Evolutionary conservation across 2,888 invertebrate genomes (phyloP).

Genomic region (Agrotis puta): DNA sequence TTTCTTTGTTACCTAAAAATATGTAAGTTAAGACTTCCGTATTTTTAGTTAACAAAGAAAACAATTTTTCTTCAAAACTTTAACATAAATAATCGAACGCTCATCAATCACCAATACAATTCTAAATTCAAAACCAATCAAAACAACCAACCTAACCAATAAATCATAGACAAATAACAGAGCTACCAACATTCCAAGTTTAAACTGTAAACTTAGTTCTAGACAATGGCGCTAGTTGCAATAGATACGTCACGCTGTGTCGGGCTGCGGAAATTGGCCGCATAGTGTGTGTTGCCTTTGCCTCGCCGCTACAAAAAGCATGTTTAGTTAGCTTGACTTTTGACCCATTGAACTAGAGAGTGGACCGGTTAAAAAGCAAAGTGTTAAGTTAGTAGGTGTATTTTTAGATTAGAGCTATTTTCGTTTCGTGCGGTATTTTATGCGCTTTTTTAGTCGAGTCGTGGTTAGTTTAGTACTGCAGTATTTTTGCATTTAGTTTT

Average conservation of each 20-base stretch:
- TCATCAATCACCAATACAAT: not conserved
- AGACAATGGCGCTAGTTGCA: slow-evolving; percentile 60
- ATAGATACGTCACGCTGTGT: slow-evolving; percentile 57
- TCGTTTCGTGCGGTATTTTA: slow-evolving; percentile 20
- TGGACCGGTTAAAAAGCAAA: slow-evolving; percentile 38
- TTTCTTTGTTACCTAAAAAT: too few relatives aligned
- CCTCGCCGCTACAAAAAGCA: slow-evolving; percentile 52
- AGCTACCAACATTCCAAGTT: slow-evolving; percentile 56
- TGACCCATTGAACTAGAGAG: slow-evolving; percentile 58
- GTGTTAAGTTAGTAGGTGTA: slow-evolving; percentile 31
- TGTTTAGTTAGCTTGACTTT: slow-evolving; percentile 52
- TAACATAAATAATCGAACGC: not conserved
- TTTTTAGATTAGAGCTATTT: slow-evolving; percentile 44
- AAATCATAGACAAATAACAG: slow-evolving; percentile 43
- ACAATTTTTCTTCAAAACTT: too few relatives aligned
- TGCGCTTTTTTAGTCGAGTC: slow-evolving; percentile 37
- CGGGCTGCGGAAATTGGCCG: slow-evolving; percentile 67
- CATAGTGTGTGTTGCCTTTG: slow-evolving; percentile 51
- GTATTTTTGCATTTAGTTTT: not conserved
- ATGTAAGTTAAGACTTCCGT: too few relatives aligned
- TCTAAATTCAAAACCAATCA: slow-evolving; percentile 38
- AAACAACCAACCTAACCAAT: slow-evolving; percentile 37
- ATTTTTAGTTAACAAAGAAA: too few relatives aligned
- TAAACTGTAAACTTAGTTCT: slow-evolving; percentile 47
- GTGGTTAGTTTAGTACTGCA: not conserved